Percentiles rank a stretch among this genome's conserved stretches.
Evolutionary conservation across 2,888 invertebrate genomes (phyloP).

Genomic region (Synergus laeviventris): DNA sequence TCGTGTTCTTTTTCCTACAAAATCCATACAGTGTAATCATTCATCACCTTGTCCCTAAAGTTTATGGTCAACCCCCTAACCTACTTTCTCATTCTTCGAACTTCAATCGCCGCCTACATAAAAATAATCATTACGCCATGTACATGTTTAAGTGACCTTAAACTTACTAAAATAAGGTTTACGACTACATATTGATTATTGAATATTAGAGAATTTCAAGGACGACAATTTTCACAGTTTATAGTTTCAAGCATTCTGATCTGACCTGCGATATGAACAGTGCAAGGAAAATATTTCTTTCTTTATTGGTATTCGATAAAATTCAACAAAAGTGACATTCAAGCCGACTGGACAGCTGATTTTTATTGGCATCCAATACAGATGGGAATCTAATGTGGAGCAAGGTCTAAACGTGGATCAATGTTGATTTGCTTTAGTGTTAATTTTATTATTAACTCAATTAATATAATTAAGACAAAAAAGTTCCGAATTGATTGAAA

Average conservation of each 20-base stretch:
- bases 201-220: constrained; percentile 27
- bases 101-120: not conserved
- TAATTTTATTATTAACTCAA: no score
- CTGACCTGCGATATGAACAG: constrained; percentile 7
- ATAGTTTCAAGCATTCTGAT: not conserved
- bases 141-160: constrained; percentile 7
- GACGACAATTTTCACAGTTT: not conserved
- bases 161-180: constrained; percentile 23
- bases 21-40: not conserved
- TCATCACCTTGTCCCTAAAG: not conserved
- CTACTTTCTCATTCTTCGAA: constrained; percentile 18
- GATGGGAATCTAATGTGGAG: not conserved
- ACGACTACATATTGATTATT: constrained; percentile 18
- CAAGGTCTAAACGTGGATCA: not conserved
- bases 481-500: no score
- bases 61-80: constrained; percentile 22
- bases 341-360: not conserved
- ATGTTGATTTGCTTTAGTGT: not conserved
- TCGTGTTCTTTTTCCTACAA: constrained; percentile 18
- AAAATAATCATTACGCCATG: constrained; percentile 25
- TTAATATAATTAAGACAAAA: no score
- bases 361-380: not conserved
- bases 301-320: not conserved
- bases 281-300: not conserved
- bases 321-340: not conserved